Percentiles rank a stretch among this genome's conserved stretches.
Conservation (phyloP, 2,797 vertebrate genomes). For the Lepilemur septentrionalis region DNA sequence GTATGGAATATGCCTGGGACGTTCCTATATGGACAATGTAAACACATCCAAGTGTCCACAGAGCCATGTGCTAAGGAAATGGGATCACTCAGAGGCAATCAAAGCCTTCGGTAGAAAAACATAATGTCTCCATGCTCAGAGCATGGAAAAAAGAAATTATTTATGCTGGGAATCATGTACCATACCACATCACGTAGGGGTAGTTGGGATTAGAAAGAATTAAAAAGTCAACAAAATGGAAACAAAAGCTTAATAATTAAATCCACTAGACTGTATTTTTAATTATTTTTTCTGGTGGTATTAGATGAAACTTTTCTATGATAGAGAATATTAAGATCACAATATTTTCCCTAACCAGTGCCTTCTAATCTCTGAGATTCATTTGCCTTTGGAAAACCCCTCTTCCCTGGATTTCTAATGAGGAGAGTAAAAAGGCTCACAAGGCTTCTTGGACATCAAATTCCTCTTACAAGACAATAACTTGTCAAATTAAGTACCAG, state of each 20-base stretch:
- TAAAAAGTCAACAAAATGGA: slow-evolving; percentile 28
- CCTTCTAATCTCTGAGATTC: background rate
- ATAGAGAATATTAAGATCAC: background rate
- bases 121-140: background rate
- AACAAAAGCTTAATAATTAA: slow-evolving; percentile 48
- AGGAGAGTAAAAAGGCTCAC: slow-evolving; percentile 1
- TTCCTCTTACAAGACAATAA: slow-evolving; percentile 67
- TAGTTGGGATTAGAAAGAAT: slow-evolving; percentile 16
- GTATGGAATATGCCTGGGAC: background rate
- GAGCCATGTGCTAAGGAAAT: background rate
- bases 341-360: background rate
- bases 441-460: slow-evolving; percentile 49
- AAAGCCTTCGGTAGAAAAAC: slow-evolving; percentile 44
- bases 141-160: slow-evolving; percentile 25
- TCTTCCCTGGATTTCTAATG: slow-evolving; percentile 21
- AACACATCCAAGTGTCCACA: background rate
- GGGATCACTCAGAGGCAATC: slow-evolving; percentile 22
- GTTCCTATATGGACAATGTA: background rate
- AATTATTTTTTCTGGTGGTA: slow-evolving; percentile 31
- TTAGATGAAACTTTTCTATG: background rate
- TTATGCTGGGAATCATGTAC: background rate
- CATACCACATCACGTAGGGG: background rate
- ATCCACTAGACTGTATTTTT: slow-evolving; percentile 7
- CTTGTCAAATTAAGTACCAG: slow-evolving; percentile 65
- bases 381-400: slow-evolving; percentile 35